These are phyloP conservation scores for Anhinga anhinga DNA, from an alignment of 2,113 vertebrate genomes.

Conservation along the genomic window DNA sequence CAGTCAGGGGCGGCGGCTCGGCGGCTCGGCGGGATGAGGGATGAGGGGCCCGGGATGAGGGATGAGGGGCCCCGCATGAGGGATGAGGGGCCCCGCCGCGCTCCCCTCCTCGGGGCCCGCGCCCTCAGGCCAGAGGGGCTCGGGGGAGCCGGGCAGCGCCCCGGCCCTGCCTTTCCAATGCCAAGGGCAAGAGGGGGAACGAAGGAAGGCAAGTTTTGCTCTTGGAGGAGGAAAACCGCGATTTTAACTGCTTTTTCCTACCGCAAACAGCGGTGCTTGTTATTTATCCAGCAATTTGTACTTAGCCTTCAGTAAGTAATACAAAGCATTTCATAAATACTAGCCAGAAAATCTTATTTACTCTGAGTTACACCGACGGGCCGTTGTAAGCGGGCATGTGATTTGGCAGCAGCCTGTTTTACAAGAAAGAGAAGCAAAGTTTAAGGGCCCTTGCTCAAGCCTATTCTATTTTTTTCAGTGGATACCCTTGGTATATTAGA, in stretches of 20 bases:
- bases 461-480: not conserved
- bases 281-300: not conserved
- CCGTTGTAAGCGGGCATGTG: accelerated
- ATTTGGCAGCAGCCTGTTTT: not conserved
- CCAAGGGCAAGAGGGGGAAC: too few species aligned
- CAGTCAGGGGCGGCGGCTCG: accelerated
- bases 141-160: accelerated
- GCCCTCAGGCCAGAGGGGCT: not conserved
- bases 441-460: not conserved
- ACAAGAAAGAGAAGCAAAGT: not conserved
- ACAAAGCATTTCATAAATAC: not conserved
- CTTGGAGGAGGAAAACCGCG: not conserved
- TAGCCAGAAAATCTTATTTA: not conserved
- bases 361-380: not conserved
- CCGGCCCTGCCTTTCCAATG: accelerated
- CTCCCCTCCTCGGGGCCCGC: not conserved
- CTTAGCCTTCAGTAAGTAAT: too few species aligned
- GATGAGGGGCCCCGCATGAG: too few species aligned
- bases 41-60: too few species aligned
- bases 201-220: not conserved
- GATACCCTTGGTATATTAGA: not conserved
- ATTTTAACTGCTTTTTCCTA: accelerated
- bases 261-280: accelerated
- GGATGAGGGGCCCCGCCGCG: not conserved
- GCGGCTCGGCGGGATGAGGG: too few species aligned